Conservation (phyloP, 2,113 vertebrate genomes). For the Gymnobelideus leadbeateri region DNA sequence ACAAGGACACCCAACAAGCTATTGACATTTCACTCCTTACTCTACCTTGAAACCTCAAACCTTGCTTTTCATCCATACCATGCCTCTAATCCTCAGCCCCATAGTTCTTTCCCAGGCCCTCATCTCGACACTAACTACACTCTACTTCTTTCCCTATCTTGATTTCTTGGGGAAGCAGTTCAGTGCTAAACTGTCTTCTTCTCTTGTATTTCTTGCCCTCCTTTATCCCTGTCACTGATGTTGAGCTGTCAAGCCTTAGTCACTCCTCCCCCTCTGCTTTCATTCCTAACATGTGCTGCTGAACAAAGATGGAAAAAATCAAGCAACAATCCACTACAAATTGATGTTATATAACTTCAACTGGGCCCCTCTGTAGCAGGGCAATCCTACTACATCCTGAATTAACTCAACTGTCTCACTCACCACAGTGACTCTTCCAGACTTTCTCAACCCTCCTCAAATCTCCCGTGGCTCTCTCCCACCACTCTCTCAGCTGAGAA, state of each 20-base stretch:
- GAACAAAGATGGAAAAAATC: background rate
- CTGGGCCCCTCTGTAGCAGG: background rate
- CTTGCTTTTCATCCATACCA: background rate
- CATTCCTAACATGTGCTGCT: no score
- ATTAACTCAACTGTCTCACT: background rate
- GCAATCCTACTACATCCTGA: background rate
- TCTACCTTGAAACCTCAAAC: background rate
- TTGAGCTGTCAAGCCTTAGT: background rate
- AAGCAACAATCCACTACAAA: background rate
- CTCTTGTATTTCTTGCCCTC: background rate
- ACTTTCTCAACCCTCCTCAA: background rate
- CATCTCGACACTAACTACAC: background rate
- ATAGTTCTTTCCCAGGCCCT: background rate
- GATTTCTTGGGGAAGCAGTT: background rate
- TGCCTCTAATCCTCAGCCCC: background rate
- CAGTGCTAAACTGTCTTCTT: background rate
- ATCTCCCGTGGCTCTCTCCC: background rate
- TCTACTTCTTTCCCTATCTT: no score
- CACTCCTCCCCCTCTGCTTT: no score
- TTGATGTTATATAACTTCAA: background rate
- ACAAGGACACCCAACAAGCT: background rate
- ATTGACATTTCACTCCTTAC: background rate
- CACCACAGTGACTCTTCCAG: background rate
- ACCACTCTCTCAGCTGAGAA: background rate
- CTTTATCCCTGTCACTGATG: background rate